Base-by-base conservation (phyloP, 2,797 vertebrate species). In the Gymnothorax javanicus region DNA sequence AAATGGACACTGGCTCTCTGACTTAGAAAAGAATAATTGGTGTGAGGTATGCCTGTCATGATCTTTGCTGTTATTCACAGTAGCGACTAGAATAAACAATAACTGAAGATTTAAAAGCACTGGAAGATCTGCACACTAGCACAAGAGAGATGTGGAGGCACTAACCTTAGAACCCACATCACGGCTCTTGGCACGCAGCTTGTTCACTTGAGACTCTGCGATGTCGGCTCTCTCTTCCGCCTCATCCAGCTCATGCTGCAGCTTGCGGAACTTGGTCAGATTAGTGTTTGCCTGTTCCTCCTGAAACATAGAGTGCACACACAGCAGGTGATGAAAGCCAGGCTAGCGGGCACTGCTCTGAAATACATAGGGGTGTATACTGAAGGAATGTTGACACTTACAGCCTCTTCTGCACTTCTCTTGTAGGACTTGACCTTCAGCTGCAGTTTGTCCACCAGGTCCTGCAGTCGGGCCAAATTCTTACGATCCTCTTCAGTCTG, bases 281-380 rank as follows among this genome's bases (percentile, higher is more conserved):
- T 95, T 97, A 87, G 95, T 95, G 93, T 93, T 97, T 86, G 96
- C 95, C 87, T 96, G 96, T 86, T 94, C 95, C 89, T 97, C 96
- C 96, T 97, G 85, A 81, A 52, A 81, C 50, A 81, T 52, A 54
- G 50, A 54, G 73, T 97, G 85, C 77, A 81, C 25, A 81, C 50
- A 54, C 77, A 81, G 50, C 77, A 81, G 15, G 56, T 81, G 52
- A 81, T 9, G 50, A 81, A 81, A 81, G 50, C 52, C 77, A 23
- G 77, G 77, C 77, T 81, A 7, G 17, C 17, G 23, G 75, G n/a
- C 17, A 81, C 52, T 81, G 50, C 7, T 81, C 20, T 81, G 50
- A 56, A 54, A 81, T 81, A 50, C 7, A 17, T 81, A 56, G 12
- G 56, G 52, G 2, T 20, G 77, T 54, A 11, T 56, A 56, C 77